Percentiles rank a stretch among this genome's conserved stretches.
These are phyloP conservation scores for Epizoanthus stellaris DNA, from an alignment of 92 coral and sea anemone genomes.

Conservation along the genomic window DNA sequence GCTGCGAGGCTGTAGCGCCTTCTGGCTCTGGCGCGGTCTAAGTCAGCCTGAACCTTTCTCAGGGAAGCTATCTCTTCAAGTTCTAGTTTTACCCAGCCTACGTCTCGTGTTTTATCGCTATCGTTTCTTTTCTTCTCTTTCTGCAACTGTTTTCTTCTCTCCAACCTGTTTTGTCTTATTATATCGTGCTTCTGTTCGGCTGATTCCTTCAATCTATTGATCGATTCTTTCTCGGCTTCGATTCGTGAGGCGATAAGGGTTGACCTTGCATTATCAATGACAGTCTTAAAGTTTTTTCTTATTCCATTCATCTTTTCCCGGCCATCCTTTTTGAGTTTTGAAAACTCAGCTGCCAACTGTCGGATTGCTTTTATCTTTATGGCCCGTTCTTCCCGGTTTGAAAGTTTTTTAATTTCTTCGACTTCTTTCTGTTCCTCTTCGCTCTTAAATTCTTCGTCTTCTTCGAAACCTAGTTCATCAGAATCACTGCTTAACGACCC, in stretches of 20 bases:
- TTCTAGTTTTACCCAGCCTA: slow-evolving; percentile 40
- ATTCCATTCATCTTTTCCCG: slow-evolving; percentile 57
- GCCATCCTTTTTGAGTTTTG: slow-evolving; percentile 64
- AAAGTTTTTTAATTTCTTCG: slow-evolving; percentile 5
- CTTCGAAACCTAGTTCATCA: slow-evolving; percentile 49
- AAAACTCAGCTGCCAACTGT: slow-evolving; percentile 60
- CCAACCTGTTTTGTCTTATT: slow-evolving; percentile 67
- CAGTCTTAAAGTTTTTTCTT: slow-evolving; percentile 63
- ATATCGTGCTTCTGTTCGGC: slow-evolving; percentile 75
- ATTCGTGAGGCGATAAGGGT: slow-evolving; percentile 71
- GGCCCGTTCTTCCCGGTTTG: slow-evolving; percentile 50
- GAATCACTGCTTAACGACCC: slow-evolving; percentile 44
- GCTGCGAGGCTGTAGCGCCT: slow-evolving; percentile 64
- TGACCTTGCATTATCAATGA: slow-evolving; percentile 78
- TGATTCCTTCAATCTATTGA: slow-evolving; percentile 58
- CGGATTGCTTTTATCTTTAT: slow-evolving; percentile 59
- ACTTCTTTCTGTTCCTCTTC: slow-evolving; percentile 7
- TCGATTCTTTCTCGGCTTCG: slow-evolving; percentile 73
- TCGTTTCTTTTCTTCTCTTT: background rate
- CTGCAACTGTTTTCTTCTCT: slow-evolving; percentile 43
- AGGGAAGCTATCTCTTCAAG: slow-evolving; percentile 69
- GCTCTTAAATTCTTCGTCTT: slow-evolving; percentile 41
- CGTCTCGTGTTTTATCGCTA: slow-evolving; percentile 7
- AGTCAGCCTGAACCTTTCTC: slow-evolving; percentile 78
- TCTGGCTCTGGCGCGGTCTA: slow-evolving; percentile 85